These are phyloP conservation scores for Motacilla tschutschensis DNA, from an alignment of 2,113 vertebrate genomes.

Conservation along the genomic window DNA sequence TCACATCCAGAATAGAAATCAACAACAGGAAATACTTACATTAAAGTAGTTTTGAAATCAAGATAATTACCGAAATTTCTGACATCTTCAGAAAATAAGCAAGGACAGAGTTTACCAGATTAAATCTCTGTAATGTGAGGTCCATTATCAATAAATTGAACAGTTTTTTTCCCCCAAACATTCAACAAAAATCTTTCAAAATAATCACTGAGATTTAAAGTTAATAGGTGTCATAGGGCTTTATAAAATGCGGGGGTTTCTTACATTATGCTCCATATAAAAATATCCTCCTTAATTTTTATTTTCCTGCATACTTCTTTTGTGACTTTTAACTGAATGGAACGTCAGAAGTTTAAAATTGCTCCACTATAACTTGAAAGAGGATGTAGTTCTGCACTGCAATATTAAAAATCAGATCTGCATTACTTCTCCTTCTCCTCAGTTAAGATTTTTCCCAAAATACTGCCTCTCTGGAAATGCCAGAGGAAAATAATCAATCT, in stretches of 20 bases:
- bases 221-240: neutral
- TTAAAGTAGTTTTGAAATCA: conserved; percentile 7
- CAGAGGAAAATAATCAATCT: neutral
- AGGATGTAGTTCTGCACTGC: neutral
- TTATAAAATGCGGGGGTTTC: neutral
- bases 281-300: neutral
- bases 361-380: neutral
- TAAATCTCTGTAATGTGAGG: neutral
- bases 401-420: neutral
- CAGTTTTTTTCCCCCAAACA: neutral
- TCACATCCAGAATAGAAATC: conserved; percentile 10
- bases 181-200: neutral
- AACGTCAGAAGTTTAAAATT: neutral
- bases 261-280: neutral
- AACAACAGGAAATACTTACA: neutral
- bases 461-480: neutral
- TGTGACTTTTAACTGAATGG: neutral
- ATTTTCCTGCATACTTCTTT: neutral
- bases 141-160: neutral
- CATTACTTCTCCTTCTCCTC: neutral
- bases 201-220: neutral
- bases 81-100: neutral
- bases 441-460: neutral
- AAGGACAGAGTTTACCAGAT: neutral
- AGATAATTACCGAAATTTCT: neutral